Conservation (phyloP, 2,797 vertebrate species). For the Euthynnus affinis region DNA sequence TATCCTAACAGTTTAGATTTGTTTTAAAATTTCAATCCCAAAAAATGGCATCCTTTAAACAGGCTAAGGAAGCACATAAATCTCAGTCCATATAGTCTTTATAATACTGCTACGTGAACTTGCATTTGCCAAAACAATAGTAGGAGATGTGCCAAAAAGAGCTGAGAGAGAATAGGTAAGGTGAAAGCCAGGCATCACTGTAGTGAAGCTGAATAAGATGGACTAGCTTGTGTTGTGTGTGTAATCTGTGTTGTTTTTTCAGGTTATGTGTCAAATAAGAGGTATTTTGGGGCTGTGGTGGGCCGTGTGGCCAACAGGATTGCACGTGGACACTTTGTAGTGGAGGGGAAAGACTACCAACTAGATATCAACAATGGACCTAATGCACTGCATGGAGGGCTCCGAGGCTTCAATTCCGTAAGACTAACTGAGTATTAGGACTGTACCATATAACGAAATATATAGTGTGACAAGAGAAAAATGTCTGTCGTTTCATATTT, state of each 20-base stretch:
- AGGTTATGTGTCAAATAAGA: constrained; percentile 91
- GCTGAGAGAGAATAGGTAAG: too few species aligned
- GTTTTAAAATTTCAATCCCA: too few species aligned
- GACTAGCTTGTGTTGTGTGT: background rate
- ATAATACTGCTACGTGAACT: too few species aligned
- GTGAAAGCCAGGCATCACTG: too few species aligned
- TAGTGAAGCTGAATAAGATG: too few species aligned
- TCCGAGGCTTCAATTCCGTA: constrained; percentile 95
- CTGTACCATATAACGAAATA: too few species aligned
- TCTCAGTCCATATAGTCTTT: too few species aligned
- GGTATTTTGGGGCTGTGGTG: constrained; percentile 91
- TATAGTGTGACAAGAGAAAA: too few species aligned
- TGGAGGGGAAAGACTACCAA: constrained; percentile 88
- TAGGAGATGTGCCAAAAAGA: too few species aligned
- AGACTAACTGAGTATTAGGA: background rate
- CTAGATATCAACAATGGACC: constrained; percentile 92
- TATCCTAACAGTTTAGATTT: too few species aligned
- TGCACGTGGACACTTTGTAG: constrained; percentile 85
- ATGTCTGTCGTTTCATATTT: too few species aligned
- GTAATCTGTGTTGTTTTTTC: constrained; percentile 28
- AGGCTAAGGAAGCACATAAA: background rate
- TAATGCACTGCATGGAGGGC: constrained; percentile 93
- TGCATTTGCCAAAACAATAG: too few species aligned
- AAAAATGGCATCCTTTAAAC: background rate
- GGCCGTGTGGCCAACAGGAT: constrained; percentile 96